These are phyloP conservation scores for Vultur gryphus DNA, from an alignment of 2,797 vertebrate species.

Conservation along the genomic window DNA sequence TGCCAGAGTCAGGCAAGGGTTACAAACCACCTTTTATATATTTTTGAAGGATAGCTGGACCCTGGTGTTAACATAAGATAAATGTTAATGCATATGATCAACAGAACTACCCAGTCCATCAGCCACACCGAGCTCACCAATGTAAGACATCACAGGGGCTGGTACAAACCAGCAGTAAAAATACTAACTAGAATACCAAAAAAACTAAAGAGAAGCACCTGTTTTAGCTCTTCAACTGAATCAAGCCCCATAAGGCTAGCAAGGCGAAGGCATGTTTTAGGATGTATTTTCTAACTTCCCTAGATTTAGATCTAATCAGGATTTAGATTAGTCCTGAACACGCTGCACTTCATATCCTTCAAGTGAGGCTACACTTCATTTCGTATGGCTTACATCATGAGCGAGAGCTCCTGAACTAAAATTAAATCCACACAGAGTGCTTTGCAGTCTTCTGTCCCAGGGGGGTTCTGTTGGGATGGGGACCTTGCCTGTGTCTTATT, in stretches of 20 bases:
- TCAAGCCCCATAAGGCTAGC: background rate
- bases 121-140: background rate
- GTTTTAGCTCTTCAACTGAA: background rate
- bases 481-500: background rate
- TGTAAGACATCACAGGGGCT: background rate
- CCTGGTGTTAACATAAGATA: background rate
- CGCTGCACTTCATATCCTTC: background rate
- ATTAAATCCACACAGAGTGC: background rate
- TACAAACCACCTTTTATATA: background rate
- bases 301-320: too few species aligned
- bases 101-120: background rate
- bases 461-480: background rate
- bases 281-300: background rate
- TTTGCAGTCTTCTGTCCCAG: background rate
- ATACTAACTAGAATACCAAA: background rate
- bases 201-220: background rate
- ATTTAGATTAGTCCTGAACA: background rate
- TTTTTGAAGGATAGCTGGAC: background rate
- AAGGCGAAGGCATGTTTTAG: background rate
- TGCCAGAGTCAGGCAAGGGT: background rate
- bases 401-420: background rate
- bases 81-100: background rate
- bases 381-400: rapidly evolving
- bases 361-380: background rate
- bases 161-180: background rate